Percentiles rank a stretch among this genome's conserved stretches.
Evolutionary conservation across 2,888 invertebrate genomes (phyloP).

Genomic region (Lottia scabra): DNA sequence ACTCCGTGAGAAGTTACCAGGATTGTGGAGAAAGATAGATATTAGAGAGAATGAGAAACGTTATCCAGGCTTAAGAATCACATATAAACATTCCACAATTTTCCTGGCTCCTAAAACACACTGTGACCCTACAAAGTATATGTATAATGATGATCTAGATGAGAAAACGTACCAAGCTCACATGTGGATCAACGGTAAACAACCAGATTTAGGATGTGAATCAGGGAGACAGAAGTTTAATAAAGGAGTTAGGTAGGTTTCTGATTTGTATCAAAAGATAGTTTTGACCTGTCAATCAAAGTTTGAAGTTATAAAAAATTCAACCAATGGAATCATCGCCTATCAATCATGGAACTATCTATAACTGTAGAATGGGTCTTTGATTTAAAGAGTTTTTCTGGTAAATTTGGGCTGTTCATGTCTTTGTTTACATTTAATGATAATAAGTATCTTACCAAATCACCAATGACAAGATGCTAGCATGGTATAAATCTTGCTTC

Average conservation of each 20-base stretch:
- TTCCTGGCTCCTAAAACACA: constrained; percentile 69
- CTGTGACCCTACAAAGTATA: constrained; percentile 69
- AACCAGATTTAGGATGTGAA: constrained; percentile 61
- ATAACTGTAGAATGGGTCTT: too few species aligned
- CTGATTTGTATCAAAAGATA: too few species aligned
- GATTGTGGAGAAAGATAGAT: constrained; percentile 62
- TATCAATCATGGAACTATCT: too few species aligned
- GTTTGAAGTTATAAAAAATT: too few species aligned
- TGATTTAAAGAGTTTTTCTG: too few species aligned
- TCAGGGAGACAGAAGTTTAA: constrained; percentile 59
- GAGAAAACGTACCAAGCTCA: constrained; percentile 69
- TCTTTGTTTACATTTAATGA: too few species aligned
- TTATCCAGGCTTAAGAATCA: constrained; percentile 66
- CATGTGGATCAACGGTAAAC: constrained; percentile 65
- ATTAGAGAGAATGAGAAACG: constrained; percentile 53
- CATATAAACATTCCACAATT: constrained; percentile 68
- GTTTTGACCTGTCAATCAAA: too few species aligned
- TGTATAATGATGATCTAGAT: constrained; percentile 68
- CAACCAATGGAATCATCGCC: too few species aligned
- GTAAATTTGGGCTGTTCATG: too few species aligned
- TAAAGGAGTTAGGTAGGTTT: constrained; percentile 64
- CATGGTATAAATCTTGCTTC: too few species aligned
- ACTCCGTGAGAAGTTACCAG: constrained; percentile 49
- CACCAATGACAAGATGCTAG: too few species aligned
- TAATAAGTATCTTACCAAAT: too few species aligned